A percentile compares a stretch with the other conserved stretches of the same genome.
phyloP scores from a whole-genome alignment of 2,113 vertebrate species.

The Zosterops borbonicus region DNA sequence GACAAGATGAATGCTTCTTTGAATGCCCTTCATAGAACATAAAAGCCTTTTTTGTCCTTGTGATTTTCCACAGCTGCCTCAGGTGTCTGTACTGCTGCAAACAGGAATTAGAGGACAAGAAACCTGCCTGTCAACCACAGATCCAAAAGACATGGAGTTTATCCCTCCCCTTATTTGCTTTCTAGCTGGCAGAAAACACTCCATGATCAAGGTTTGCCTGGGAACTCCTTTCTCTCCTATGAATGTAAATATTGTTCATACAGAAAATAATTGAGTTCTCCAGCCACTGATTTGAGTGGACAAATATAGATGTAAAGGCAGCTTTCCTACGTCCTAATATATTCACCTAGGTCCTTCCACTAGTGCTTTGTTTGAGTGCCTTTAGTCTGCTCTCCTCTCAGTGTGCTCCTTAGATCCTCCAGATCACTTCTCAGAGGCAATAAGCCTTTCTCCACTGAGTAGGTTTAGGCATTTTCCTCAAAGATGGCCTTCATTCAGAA shows the following conservation, averaged over 20 bases:
- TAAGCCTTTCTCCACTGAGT: background rate
- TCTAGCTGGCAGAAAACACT: background rate
- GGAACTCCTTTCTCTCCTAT: background rate
- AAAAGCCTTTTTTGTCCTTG: slow-evolving; percentile 9
- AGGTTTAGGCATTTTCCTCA: background rate
- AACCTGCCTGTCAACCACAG: slow-evolving; percentile 8
- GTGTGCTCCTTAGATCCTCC: background rate
- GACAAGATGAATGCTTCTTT: background rate
- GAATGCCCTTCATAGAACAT: background rate
- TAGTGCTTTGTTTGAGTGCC: background rate
- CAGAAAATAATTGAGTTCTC: background rate
- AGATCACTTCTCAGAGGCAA: background rate
- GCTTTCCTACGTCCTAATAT: background rate
- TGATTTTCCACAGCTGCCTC: slow-evolving; percentile 16
- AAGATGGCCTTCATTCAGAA: background rate
- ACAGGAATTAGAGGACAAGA: slow-evolving; percentile 39
- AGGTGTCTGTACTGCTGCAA: background rate
- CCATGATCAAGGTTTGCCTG: background rate
- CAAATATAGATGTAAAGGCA: slow-evolving; percentile 12
- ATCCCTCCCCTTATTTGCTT: slow-evolving; percentile 7
- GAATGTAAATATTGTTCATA: background rate
- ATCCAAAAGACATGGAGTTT: background rate
- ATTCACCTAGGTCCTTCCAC: background rate
- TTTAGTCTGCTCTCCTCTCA: background rate
- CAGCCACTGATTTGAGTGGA: background rate